Evolutionary conservation across 2,888 invertebrate species (phyloP), one percentile per base, ranked within the genome.

Genomic region (Himalopsyche anomala): DNA sequence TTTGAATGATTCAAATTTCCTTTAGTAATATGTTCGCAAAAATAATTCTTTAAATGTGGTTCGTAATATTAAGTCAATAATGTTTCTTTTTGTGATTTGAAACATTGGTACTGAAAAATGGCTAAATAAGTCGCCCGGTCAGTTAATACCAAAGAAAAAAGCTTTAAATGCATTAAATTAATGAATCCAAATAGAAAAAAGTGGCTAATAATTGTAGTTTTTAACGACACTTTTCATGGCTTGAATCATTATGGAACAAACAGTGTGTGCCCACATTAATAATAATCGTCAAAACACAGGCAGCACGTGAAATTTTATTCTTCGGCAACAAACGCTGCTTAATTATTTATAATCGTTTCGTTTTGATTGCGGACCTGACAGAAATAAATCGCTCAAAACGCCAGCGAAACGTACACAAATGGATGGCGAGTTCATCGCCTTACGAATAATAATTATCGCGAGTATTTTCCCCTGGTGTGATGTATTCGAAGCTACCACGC

Each of bases 371-470:
- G 36, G n/a, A 74, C 6, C 74, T 74, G 74, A 74, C 74, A 74
- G 74, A 36, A 36, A 74, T 74, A 74, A 74, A 74, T 74, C 74
- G 15, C 74, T 74, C 74, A 74, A 74, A 74, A 11, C 28, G 28
- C 74, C 12, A 28, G 74, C 36, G 74, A 74, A 74, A 74, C 36
- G 74, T 74, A 74, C 74, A 74, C 36, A 74, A 74, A 74, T 36
- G 74, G 38, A 74, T 38, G 51, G 19, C 74, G 74, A 74, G 74
- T 74, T 74, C 74, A 74, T 74, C 74, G 74, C 74, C 74, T 74
- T 74, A 74, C 74, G 36, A 74, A 74, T 74, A 74, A 74, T 74
- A 74, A 74, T 74, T 74, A 74, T 74, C 74, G 28, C 19, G 38
- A 36, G 74, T 36, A 74, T 74, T 74, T 74, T 74, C 74, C 38